phyloP scores from a whole-genome alignment of 2,888 invertebrate species.

The Crematogaster levior region DNA sequence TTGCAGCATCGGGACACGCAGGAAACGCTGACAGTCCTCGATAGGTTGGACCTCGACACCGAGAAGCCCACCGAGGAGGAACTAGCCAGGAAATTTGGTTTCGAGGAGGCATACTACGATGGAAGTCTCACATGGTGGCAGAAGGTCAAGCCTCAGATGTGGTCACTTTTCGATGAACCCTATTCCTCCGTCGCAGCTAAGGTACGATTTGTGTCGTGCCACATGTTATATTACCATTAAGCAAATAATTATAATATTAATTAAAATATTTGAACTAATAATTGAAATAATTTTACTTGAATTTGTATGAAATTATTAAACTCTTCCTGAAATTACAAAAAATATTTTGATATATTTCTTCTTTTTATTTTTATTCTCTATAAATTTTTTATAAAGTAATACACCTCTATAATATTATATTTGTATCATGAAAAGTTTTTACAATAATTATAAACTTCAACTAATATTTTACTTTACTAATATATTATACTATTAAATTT shows the following conservation, averaged over 20 bases:
- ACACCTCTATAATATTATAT: background rate
- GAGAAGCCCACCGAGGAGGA: conserved; percentile 99
- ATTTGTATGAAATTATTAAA: background rate
- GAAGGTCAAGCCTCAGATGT: conserved; percentile 97
- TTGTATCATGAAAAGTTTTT: background rate
- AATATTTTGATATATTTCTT: background rate
- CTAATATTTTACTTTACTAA: background rate
- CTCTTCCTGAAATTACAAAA: background rate
- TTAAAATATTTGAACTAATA: background rate
- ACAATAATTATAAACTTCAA: background rate
- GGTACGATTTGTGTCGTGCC: conserved; percentile 87
- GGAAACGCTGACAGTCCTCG: conserved; percentile 98
- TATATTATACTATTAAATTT: background rate
- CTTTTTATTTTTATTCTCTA: background rate
- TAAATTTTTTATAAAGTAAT: background rate
- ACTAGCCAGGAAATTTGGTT: conserved; percentile 98
- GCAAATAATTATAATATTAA: background rate
- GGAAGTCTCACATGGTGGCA: conserved; percentile 98
- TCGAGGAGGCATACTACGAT: conserved; percentile 97
- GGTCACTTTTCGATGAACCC: conserved; percentile 99
- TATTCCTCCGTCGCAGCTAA: conserved; percentile 99
- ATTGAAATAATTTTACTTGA: no score
- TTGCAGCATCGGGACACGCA: conserved; percentile 98
- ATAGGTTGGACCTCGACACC: conserved; percentile 98
- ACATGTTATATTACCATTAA: background rate